Conservation (phyloP, 2,797 vertebrate genomes). For the Mycteria americana region DNA sequence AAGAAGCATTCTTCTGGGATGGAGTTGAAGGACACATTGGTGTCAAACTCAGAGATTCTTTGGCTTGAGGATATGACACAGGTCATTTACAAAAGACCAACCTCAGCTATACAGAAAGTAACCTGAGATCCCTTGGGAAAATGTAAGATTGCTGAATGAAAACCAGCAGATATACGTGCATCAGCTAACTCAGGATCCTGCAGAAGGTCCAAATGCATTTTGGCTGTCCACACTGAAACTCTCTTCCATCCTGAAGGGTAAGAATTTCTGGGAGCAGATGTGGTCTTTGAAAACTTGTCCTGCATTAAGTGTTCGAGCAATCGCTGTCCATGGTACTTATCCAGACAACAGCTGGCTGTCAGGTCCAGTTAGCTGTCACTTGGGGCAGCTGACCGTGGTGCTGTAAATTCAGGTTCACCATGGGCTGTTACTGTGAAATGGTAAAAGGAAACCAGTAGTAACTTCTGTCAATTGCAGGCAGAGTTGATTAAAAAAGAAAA, state of each 20-base stretch:
- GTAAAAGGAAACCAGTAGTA: background rate
- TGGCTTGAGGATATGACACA: background rate
- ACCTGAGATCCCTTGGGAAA: background rate
- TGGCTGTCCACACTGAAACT: background rate
- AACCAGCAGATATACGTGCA: background rate
- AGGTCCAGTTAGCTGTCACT: background rate
- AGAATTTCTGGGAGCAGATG: background rate
- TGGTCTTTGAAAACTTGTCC: background rate
- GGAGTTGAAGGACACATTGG: background rate
- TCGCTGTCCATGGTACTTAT: background rate
- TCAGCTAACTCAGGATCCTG: background rate
- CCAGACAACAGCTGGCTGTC: background rate
- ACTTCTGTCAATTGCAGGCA: background rate
- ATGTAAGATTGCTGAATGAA: background rate
- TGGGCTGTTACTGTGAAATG: accelerated
- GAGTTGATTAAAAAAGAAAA: background rate
- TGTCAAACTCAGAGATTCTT: background rate
- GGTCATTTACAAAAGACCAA: background rate
- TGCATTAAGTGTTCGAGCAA: accelerated
- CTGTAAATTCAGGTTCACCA: background rate
- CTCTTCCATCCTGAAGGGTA: background rate
- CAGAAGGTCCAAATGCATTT: background rate
- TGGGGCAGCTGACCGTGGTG: background rate
- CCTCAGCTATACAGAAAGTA: background rate
- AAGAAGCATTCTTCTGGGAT: background rate